Conservation (phyloP, 2,797 vertebrate species). For the Columba guinea region DNA sequence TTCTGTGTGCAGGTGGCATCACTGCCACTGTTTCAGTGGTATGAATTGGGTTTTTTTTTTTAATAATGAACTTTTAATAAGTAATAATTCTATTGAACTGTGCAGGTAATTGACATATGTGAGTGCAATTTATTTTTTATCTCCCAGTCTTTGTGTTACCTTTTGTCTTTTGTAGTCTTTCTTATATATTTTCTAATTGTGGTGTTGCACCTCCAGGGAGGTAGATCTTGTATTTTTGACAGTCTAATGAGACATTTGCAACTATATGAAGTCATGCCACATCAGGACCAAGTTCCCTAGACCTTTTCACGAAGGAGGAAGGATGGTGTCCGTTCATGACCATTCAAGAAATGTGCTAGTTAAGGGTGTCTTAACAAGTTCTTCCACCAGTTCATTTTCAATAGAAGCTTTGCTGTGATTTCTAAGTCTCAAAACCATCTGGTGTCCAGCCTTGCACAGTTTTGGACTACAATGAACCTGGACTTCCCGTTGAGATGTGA, state of each 20-base stretch:
- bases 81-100: not conserved
- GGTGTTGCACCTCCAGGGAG: not conserved
- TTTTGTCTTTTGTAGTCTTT: not conserved
- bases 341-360: not conserved
- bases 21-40: not conserved
- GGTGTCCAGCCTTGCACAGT: not conserved
- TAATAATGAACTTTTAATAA: not conserved
- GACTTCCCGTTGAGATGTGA: not conserved
- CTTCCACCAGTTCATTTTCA: not conserved
- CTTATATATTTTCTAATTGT: not conserved
- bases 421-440: not conserved
- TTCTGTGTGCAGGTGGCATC: rapidly evolving
- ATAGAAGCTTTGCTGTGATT: not conserved
- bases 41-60: not conserved
- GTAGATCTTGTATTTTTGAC: not conserved
- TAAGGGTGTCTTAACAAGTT: not conserved
- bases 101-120: not conserved
- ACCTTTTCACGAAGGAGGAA: not conserved
- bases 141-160: not conserved
- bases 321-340: not conserved
- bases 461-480: not conserved
- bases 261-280: rapidly evolving
- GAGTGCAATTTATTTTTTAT: not conserved
- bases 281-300: not conserved
- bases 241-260: not conserved